Percentiles rank a stretch among this genome's conserved stretches.
Evolutionary conservation across 2,888 invertebrate genomes (phyloP).

Genomic region (Drosophila seclusa): DNA sequence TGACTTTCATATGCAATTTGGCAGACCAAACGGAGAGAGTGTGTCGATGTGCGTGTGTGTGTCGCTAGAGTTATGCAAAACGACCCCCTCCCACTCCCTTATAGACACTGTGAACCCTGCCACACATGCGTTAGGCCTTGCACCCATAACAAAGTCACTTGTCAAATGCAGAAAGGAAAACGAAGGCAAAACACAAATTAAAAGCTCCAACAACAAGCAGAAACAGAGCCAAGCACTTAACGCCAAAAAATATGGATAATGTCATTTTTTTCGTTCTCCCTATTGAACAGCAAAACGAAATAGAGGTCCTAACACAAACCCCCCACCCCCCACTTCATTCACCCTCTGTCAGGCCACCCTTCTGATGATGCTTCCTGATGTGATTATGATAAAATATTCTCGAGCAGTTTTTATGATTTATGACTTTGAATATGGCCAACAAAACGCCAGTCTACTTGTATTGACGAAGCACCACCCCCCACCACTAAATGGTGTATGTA

Average conservation of each 20-base stretch:
- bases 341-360: conserved; percentile 10
- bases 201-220: conserved; percentile 53
- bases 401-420: conserved; percentile 80
- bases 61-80: conserved; percentile 52
- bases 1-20: conserved; percentile 80
- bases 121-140: conserved; percentile 5
- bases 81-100: not conserved
- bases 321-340: not conserved
- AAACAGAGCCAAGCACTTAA: conserved; percentile 60
- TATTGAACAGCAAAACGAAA: conserved; percentile 65
- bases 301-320: conserved; percentile 22
- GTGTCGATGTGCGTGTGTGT: conserved; percentile 18
- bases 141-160: conserved; percentile 62
- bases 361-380: conserved; percentile 68
- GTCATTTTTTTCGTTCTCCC: conserved; percentile 62
- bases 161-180: conserved; percentile 64
- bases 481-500: conserved; percentile 17
- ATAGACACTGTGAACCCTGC: not conserved
- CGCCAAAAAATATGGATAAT: conserved; percentile 80
- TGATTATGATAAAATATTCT: conserved; percentile 81
- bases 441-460: conserved; percentile 65
- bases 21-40: conserved; percentile 44
- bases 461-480: conserved; percentile 23
- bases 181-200: conserved; percentile 66
- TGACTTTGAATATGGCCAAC: conserved; percentile 79